Evolutionary conservation across 2,113 vertebrate species (phyloP).

Genomic region (Dermatemys mawii): DNA sequence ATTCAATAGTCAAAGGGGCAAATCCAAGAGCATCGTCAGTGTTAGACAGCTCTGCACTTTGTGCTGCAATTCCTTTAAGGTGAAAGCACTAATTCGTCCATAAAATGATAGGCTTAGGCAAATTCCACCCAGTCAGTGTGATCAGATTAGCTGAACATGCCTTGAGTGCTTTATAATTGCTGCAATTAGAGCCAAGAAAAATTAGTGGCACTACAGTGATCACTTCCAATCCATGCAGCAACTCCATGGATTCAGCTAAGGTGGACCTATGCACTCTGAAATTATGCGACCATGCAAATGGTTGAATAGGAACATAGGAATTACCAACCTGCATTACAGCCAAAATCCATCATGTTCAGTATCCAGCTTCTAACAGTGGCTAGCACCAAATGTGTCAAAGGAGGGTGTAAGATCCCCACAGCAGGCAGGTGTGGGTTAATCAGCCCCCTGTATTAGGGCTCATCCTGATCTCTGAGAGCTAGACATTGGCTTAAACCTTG

Average conservation of each 20-base stretch:
- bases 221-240: neutral
- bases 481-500: neutral
- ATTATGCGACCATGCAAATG: neutral
- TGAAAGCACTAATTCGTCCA: neutral
- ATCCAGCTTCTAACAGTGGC: fast-evolving
- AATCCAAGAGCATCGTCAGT: neutral
- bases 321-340: neutral
- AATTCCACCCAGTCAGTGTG: neutral
- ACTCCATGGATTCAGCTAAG: neutral
- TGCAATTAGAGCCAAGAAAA: neutral
- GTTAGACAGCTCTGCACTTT: neutral
- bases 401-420: neutral
- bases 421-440: neutral
- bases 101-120: constrained; percentile 6
- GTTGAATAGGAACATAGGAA: neutral
- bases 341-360: neutral
- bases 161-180: neutral
- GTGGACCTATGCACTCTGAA: neutral
- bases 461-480: neutral
- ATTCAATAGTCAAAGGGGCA: constrained; percentile 35
- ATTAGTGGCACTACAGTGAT: neutral
- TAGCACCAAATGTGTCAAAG: neutral
- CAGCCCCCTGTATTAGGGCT: neutral
- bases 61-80: neutral
- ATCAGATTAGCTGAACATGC: constrained; percentile 9